Evolutionary conservation across 1,140 invertebrate species (phyloP), one percentile per base, ranked within the genome.

Genomic region (Drosophila tani): DNA sequence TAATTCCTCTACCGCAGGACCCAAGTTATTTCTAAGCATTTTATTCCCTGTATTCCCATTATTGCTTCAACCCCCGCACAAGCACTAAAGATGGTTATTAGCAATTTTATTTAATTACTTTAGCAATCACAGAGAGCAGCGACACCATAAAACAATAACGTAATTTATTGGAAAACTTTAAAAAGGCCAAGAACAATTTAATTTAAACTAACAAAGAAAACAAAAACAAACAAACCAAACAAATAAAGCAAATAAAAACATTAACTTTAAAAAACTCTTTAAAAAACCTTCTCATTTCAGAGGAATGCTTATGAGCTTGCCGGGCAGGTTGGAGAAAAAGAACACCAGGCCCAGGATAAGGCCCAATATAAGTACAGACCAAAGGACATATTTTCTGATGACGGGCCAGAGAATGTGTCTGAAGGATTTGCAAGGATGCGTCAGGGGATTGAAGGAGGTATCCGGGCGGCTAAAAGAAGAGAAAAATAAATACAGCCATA

Each of bases 361-460:
- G 7, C 57, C 15, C 8, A 67, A 1, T 5, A 87, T 1, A n/a
- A 87, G 15, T 2, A 79, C 9, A 6, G 51, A 19, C 29, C 73
- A 58, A 3, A 81, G 43, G 27, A 75, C 73, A 56, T 91, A 88
- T 65, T 84, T 94, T 69, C 93, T 93, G 75, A 95, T 93, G 74
- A 93, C 92, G 12, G 94, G 94, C 71, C 93, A 94, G 27, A 95
- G 81, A 35, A 95, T 93, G 77, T 93, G 93, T 27, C 93, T 93
- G 29, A 93, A 93, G 15, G 94, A 93, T 90, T 94, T 95, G 81
- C 94, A 93, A 1, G 95, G 95, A 93, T 95, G 94, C 35, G 92
- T 93, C 68, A 95, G 93, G 92, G 95, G 95, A 63, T 94, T 94
- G 69, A 95, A 95, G 7, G 95, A 95, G 7, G 94, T 94, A 65